Evolutionary conservation across 1,140 invertebrate species (phyloP).

Genomic region (Heterodera schachtii): DNA sequence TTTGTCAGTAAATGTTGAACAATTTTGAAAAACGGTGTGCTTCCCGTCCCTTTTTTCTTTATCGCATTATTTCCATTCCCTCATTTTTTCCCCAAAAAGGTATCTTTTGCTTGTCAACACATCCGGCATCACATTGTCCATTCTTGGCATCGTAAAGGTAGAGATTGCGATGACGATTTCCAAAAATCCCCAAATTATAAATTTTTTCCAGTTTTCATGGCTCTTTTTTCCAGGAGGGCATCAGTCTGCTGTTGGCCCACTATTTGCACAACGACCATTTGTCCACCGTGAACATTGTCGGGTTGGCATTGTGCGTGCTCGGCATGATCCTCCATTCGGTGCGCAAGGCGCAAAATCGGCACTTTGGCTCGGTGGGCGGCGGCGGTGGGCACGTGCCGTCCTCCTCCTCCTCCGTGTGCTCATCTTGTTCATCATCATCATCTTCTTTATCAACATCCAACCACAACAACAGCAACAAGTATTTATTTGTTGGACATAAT

Average conservation of each 20-base stretch:
- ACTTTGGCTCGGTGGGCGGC: conserved; percentile 1
- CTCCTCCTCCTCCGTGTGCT: not conserved
- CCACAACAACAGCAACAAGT: too few species aligned
- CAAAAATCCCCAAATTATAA: too few species aligned
- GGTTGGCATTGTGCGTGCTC: conserved; percentile 81
- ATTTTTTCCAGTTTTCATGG: too few species aligned
- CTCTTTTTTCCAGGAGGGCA: conserved; percentile 78
- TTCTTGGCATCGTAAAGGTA: conserved; percentile 94
- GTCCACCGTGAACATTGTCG: conserved; percentile 80
- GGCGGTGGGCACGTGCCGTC: not conserved
- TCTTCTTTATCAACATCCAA: too few species aligned
- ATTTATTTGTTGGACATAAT: too few species aligned
- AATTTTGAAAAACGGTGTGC: too few species aligned
- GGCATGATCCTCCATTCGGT: conserved; percentile 74
- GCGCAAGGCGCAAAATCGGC: not conserved
- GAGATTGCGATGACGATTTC: not conserved
- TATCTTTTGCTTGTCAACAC: conserved; percentile 88
- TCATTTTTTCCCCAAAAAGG: conserved; percentile 72
- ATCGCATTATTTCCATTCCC: not conserved
- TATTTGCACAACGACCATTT: conserved; percentile 82
- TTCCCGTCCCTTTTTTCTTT: too few species aligned
- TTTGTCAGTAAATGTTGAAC: not conserved
- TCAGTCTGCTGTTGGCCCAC: conserved; percentile 82
- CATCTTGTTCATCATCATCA: not conserved
- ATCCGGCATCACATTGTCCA: conserved; percentile 93